Percentiles rank a stretch among this genome's conserved stretches.
These are phyloP conservation scores for Crax fasciolata DNA, from an alignment of 2,797 vertebrate genomes.

Conservation along the genomic window DNA sequence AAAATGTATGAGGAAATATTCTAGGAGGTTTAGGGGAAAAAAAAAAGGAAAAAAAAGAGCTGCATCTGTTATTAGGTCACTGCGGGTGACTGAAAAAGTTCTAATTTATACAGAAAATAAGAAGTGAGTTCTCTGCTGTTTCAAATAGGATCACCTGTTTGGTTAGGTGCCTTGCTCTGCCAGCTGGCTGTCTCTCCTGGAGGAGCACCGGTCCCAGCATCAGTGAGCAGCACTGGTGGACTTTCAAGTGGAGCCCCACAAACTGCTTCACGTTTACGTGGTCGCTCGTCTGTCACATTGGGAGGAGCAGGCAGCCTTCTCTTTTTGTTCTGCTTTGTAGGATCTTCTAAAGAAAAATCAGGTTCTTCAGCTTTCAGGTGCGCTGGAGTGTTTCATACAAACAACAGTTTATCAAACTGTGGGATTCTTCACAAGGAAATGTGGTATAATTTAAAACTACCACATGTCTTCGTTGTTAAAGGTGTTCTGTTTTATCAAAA, in stretches of 20 bases:
- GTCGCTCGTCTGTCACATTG: accelerated
- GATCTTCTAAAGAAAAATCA: not conserved
- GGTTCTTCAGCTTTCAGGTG: not conserved
- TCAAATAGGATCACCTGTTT: not conserved
- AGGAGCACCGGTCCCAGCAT: not conserved
- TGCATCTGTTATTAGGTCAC: not conserved
- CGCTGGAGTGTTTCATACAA: not conserved
- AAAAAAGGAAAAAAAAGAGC: not conserved
- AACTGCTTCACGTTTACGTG: not conserved
- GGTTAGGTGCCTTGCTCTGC: accelerated
- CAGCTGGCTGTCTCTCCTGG: not conserved
- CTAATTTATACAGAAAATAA: not conserved
- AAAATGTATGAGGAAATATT: not conserved
- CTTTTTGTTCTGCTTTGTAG: not conserved
- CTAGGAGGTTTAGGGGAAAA: not conserved
- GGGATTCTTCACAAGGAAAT: not conserved
- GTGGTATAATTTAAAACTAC: not conserved
- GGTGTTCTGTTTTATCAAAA: not conserved
- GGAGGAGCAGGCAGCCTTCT: not conserved
- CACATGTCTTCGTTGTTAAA: not conserved
- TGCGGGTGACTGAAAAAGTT: not conserved
- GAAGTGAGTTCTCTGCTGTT: not conserved
- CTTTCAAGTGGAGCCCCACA: not conserved
- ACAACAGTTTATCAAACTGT: not conserved
- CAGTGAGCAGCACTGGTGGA: not conserved